Base-by-base conservation (phyloP, 2,113 vertebrate genomes). In the Gobius niger region DNA sequence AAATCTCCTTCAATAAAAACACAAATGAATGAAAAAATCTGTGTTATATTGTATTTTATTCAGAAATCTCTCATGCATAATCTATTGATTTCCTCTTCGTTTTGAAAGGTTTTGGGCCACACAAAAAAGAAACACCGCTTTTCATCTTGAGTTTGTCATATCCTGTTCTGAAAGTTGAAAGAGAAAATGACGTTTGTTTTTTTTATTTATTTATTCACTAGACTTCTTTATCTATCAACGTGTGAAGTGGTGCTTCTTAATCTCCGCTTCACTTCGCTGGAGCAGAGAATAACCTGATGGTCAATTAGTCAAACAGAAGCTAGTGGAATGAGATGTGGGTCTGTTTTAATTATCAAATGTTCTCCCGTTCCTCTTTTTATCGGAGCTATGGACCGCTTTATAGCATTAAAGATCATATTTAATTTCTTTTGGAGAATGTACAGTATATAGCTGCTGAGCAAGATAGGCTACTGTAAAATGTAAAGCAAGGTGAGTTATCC, bases 241-340 rank as follows among this genome's bases (percentile, higher is more conserved):
- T 44, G 34, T 9, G 42, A 60, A 60, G 40, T 16, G 14, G 14
- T 60, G 34, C 15, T 9, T 9, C 34, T 60, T 44, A 44, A 60
- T n/a, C 40, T 42, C 15, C 34, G 57, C 9, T 8, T 6, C 4
- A 60, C 47, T 76, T 68, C 68, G 75, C 13, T 40, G 42, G 62
- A 76, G 75, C 63, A 34, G 13, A 63, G 71, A 73, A 82, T 85
- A 77, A 63, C 71, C 53, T 52, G 51, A 9, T 72, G 50, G 70
- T 78, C 70, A 80, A 82, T 87, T 81, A 80, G 65, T 60, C 40
- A 15, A 60, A 78, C 7, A 68, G 63, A 77, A 80, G 64, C 72
- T 65, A 71, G 72, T 72, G 78, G 67, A 62, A 85, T 77, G 72
- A 81, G 72, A 73, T 19, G 53, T 77, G 73, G 77, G 80, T 83